Conservation (phyloP, 53 echinoderm and acorn worm species). For the Paracentrotus lividus region DNA sequence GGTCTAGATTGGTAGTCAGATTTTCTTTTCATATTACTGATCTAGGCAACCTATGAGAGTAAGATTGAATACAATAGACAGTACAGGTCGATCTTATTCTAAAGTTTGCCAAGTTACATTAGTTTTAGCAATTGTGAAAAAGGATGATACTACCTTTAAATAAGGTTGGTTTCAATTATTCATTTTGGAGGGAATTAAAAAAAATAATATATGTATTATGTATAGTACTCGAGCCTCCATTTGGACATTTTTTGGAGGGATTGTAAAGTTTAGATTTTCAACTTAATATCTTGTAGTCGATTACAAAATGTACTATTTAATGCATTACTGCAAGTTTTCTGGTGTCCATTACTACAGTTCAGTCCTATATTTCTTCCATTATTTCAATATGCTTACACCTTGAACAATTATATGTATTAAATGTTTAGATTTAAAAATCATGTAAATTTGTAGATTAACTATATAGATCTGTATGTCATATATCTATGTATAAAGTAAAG, state of each 20-base stretch:
- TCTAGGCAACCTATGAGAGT: too few relatives aligned
- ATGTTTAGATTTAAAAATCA: constrained; percentile 33
- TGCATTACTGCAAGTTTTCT: constrained; percentile 1
- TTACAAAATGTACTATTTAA: neutral
- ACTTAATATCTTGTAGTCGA: neutral
- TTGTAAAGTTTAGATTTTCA: neutral
- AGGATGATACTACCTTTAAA: too few relatives aligned
- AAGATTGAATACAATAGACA: too few relatives aligned
- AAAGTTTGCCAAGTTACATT: too few relatives aligned
- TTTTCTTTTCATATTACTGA: too few relatives aligned
- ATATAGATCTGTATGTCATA: neutral
- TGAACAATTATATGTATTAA: neutral
- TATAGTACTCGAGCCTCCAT: neutral
- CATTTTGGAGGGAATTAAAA: too few relatives aligned
- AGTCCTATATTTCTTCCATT: constrained; percentile 6
- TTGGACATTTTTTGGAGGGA: neutral
- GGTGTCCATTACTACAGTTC: neutral
- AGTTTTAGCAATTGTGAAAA: too few relatives aligned
- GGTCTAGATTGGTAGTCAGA: too few relatives aligned
- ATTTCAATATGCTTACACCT: constrained; percentile 18
- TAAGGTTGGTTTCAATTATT: too few relatives aligned
- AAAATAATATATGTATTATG: too few relatives aligned
- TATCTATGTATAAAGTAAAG: neutral
- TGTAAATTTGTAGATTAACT: neutral
- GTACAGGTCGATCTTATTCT: too few relatives aligned